phyloP scores from a whole-genome alignment of 1,140 invertebrate genomes.

The Rhagoletis pomonella region DNA sequence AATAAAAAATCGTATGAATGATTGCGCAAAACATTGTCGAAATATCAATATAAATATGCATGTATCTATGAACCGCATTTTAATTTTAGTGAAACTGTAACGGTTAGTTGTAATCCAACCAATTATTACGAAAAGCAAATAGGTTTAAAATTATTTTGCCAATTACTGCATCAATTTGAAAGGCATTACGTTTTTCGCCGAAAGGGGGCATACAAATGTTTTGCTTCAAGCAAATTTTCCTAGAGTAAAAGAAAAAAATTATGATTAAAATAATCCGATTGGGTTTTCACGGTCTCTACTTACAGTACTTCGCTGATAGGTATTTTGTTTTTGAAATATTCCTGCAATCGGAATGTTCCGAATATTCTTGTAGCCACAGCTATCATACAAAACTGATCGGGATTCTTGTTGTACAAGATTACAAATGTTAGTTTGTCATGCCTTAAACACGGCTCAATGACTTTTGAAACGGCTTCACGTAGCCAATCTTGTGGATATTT shows the following conservation, averaged over 20 bases:
- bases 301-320: slow-evolving; percentile 64
- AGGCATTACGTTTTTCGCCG: slow-evolving; percentile 59
- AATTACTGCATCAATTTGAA: slow-evolving; percentile 63
- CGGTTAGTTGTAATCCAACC: slow-evolving; percentile 57
- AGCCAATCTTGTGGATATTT: slow-evolving; percentile 54
- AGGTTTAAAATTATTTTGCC: slow-evolving; percentile 68
- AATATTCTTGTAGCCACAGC: slow-evolving; percentile 58
- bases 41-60: not conserved
- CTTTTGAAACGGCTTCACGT: slow-evolving; percentile 62
- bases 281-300: slow-evolving; percentile 54
- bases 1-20: not conserved
- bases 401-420: slow-evolving; percentile 64
- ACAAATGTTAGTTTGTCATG: slow-evolving; percentile 64
- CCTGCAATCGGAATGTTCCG: slow-evolving; percentile 61
- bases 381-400: slow-evolving; percentile 62
- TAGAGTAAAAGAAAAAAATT: slow-evolving; percentile 55
- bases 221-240: slow-evolving; percentile 58
- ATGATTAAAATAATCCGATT: slow-evolving; percentile 7
- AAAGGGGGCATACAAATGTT: slow-evolving; percentile 61
- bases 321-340: slow-evolving; percentile 66
- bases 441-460: slow-evolving; percentile 59
- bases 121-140: slow-evolving; percentile 68
- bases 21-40: not conserved
- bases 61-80: not conserved
- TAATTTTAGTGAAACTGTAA: not conserved